These are phyloP conservation scores for Burhinus bistriatus DNA, from an alignment of 2,113 vertebrate genomes.

Conservation along the genomic window DNA sequence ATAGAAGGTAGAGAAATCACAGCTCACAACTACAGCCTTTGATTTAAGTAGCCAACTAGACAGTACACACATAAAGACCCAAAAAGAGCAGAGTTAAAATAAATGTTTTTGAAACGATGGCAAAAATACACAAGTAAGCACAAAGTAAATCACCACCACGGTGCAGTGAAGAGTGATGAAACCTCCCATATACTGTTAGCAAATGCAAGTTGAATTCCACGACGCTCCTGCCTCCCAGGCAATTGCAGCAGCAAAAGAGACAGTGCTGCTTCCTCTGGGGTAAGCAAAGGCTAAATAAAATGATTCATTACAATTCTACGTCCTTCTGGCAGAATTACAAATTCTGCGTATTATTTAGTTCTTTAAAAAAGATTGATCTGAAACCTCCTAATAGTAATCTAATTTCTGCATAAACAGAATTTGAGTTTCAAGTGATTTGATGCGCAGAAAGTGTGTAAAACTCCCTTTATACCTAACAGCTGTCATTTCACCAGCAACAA, in stretches of 20 bases:
- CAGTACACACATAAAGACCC: neutral
- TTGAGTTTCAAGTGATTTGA: neutral
- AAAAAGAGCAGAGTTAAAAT: neutral
- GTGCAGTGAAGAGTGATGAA: neutral
- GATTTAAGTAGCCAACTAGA: slow-evolving; percentile 16
- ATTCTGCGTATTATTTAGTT: neutral
- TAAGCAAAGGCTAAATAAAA: neutral
- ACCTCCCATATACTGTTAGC: neutral
- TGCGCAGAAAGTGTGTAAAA: neutral
- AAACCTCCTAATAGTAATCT: neutral
- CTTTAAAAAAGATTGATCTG: neutral
- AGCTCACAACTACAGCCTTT: neutral
- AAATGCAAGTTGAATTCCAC: neutral
- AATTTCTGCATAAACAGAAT: neutral
- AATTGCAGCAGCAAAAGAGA: neutral
- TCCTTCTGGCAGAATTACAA: neutral
- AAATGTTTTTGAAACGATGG: neutral
- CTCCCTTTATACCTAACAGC: neutral
- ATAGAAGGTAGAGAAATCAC: slow-evolving; percentile 8
- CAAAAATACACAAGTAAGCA: neutral
- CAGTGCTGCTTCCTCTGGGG: neutral
- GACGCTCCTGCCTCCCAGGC: neutral
- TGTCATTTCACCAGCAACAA: neutral
- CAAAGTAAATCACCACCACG: neutral
- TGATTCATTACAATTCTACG: neutral